These are phyloP conservation scores for Silurus asotus DNA, from an alignment of 2,113 vertebrate genomes.

Conservation along the genomic window DNA sequence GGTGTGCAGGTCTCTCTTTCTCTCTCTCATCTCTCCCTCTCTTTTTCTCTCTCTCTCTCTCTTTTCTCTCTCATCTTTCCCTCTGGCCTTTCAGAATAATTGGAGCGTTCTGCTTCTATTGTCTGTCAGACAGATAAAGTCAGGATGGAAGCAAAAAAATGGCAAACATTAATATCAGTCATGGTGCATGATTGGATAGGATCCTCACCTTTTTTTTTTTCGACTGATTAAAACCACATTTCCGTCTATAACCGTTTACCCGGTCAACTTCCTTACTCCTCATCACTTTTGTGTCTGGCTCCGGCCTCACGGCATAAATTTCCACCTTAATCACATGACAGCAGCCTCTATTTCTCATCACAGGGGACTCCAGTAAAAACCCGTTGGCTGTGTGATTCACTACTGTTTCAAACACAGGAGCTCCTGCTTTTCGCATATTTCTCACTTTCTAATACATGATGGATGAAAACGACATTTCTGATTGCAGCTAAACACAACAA, in stretches of 20 bases:
- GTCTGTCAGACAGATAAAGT: constrained; percentile 12
- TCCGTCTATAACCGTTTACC: neutral
- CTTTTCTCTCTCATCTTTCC: constrained; percentile 11
- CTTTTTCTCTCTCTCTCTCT: neutral
- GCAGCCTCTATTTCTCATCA: neutral
- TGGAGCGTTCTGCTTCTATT: constrained; percentile 17
- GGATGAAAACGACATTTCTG: neutral
- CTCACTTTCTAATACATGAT: neutral
- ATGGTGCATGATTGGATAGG: neutral
- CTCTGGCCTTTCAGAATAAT: constrained; percentile 32
- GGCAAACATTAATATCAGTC: constrained; percentile 13
- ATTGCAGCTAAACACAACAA: neutral
- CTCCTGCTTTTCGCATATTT: neutral
- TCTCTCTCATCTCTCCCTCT: neutral
- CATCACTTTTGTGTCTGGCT: neutral
- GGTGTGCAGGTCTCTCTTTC: neutral
- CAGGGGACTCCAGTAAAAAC: neutral
- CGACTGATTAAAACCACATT: neutral
- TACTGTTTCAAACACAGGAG: neutral
- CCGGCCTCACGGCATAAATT: neutral
- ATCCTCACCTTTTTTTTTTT: neutral
- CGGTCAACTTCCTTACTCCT: neutral
- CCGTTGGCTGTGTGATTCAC: neutral
- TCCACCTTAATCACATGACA: neutral
- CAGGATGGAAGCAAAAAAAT: constrained; percentile 30